phyloP scores from a whole-genome alignment of 1,140 invertebrate species.

The Leguminivora glycinivorella region DNA sequence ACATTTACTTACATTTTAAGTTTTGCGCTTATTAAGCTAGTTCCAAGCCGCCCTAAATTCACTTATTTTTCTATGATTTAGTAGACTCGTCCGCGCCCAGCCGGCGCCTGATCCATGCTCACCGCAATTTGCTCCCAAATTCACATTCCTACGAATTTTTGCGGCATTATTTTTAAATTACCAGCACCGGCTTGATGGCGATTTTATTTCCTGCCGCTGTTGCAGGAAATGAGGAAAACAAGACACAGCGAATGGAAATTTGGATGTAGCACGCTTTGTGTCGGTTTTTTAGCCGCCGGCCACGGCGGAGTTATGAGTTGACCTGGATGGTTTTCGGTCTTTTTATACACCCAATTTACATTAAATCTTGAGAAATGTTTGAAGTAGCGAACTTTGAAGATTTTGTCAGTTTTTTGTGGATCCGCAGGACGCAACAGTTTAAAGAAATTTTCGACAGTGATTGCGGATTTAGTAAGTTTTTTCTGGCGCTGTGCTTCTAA shows the following conservation, averaged over 20 bases:
- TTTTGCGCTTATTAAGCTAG: too few species aligned
- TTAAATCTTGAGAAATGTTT: not conserved
- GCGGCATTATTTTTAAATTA: conserved; percentile 73
- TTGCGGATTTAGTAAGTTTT: not conserved
- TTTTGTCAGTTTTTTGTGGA: not conserved
- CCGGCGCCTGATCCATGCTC: conserved; percentile 46
- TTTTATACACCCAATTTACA: conserved; percentile 4
- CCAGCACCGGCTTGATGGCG: conserved; percentile 63
- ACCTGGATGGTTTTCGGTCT: conserved; percentile 28
- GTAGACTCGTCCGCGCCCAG: conserved; percentile 29
- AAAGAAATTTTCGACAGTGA: conserved; percentile 30
- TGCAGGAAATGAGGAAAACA: conserved; percentile 61
- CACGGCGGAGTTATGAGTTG: conserved; percentile 5
- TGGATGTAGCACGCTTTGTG: conserved; percentile 42
- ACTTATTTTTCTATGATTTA: not conserved
- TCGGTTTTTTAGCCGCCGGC: conserved; percentile 31
- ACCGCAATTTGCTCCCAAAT: conserved; percentile 61
- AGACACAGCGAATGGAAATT: conserved; percentile 48
- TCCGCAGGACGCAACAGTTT: not conserved
- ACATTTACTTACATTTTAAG: too few species aligned
- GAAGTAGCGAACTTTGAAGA: not conserved
- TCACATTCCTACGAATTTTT: conserved; percentile 64
- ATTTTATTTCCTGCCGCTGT: conserved; percentile 70
- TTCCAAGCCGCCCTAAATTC: too few species aligned
- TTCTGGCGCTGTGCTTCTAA: not conserved